Conservation (phyloP, 2,888 invertebrate species). For the Catocala nupta region DNA sequence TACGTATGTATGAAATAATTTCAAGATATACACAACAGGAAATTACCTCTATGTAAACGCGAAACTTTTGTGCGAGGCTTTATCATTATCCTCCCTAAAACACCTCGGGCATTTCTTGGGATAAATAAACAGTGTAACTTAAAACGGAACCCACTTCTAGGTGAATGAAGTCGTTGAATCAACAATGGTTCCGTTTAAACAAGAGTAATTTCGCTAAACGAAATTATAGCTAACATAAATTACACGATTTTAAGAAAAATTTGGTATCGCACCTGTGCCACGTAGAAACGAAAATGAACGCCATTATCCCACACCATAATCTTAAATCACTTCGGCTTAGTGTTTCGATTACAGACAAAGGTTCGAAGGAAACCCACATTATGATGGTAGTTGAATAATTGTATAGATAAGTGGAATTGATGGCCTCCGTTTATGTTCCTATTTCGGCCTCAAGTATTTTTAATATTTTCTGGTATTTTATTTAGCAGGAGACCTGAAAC, state of each 20-base stretch:
- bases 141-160: constrained; percentile 42
- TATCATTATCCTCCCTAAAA: constrained; percentile 40
- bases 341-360: constrained; percentile 86
- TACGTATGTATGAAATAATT: constrained; percentile 57
- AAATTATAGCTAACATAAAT: constrained; percentile 71
- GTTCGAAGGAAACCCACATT: constrained; percentile 83
- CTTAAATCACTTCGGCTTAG: constrained; percentile 86
- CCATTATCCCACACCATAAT: constrained; percentile 85
- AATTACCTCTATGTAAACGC: constrained; percentile 56
- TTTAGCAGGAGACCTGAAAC: no score
- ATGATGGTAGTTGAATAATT: constrained; percentile 85
- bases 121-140: constrained; percentile 36
- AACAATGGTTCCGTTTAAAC: constrained; percentile 40
- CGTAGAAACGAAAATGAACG: constrained; percentile 79
- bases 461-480: constrained; percentile 22
- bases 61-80: constrained; percentile 50
- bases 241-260: constrained; percentile 77
- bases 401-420: constrained; percentile 83
- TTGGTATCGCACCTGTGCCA: constrained; percentile 78
- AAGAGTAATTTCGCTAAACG: constrained; percentile 62
- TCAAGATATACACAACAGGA: constrained; percentile 55
- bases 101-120: constrained; percentile 32
- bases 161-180: constrained; percentile 29
- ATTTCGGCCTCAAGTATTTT: constrained; percentile 36
- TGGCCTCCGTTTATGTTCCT: constrained; percentile 62